Evolutionary conservation across 2,797 vertebrate species (phyloP).

Genomic region (Lerista edwardsae): DNA sequence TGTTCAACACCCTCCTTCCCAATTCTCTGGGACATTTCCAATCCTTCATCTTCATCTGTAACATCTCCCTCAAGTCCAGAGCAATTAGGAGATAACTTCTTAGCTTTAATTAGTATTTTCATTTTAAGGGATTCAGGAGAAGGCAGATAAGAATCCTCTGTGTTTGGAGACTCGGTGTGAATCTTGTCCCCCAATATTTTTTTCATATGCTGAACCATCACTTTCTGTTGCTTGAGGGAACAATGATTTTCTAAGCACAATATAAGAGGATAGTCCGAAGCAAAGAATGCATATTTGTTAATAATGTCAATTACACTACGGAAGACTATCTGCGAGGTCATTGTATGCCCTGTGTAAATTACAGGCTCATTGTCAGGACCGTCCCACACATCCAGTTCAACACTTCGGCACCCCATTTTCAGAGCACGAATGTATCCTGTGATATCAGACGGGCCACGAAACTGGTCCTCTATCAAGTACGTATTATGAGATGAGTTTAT

Average conservation of each 20-base stretch:
- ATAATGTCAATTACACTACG: slow-evolving; percentile 94
- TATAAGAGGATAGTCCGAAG: slow-evolving; percentile 94
- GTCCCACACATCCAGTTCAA: slow-evolving; percentile 97
- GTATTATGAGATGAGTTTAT: slow-evolving; percentile 98
- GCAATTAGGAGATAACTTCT: slow-evolving; percentile 88
- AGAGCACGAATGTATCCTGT: slow-evolving; percentile 96
- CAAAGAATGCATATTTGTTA: slow-evolving; percentile 95
- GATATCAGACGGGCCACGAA: slow-evolving; percentile 96
- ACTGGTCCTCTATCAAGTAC: slow-evolving; percentile 98
- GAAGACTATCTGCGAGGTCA: slow-evolving; percentile 98
- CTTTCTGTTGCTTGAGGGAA: slow-evolving; percentile 93
- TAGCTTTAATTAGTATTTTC: slow-evolving; percentile 93
- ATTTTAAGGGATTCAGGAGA: slow-evolving; percentile 89
- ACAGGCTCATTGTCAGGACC: slow-evolving; percentile 95
- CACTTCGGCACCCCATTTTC: slow-evolving; percentile 97
- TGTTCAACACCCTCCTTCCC: slow-evolving; percentile 87
- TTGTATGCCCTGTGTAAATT: slow-evolving; percentile 97
- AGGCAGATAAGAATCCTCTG: slow-evolving; percentile 91
- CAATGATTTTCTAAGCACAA: slow-evolving; percentile 98
- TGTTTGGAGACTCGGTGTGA: slow-evolving; percentile 83
- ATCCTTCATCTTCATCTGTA: slow-evolving; percentile 96
- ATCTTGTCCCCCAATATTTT: slow-evolving; percentile 95
- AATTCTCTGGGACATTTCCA: slow-evolving; percentile 94
- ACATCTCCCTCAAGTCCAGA: slow-evolving; percentile 92
- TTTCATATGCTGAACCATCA: slow-evolving; percentile 96